Base-by-base conservation (phyloP, 2,113 vertebrate species). In the Nipponia nippon region DNA sequence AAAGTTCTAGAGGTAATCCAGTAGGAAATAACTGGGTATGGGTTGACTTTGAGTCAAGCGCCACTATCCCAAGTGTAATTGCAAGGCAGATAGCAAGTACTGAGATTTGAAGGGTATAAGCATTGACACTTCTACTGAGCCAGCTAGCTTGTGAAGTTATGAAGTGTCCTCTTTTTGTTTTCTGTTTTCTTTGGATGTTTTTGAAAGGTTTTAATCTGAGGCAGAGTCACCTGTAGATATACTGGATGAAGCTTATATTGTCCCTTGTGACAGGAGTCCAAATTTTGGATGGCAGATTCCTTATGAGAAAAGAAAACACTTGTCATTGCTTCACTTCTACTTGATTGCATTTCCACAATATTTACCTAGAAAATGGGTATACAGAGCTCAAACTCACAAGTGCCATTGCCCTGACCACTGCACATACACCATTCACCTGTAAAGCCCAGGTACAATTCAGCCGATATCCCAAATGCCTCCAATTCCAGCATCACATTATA, bases 381-480 rank as follows among this genome's bases (percentile, higher is more conserved):
- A 59, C 16, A 65, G 27, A 83, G 38, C 61, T 94, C 52, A 63
- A 23, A 63, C 16, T 67, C 13, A 40, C 16, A 42, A 61, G 7
- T 30, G 7, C 9, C 6, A 1, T 58, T 87, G 18, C 19, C 26
- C 46, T 40, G 34, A 30, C 17, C 46, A 21, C 47, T 80, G 22
- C 4, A 5, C 4, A 1, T 16, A 47, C 9, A n/a, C 3, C 6
- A 44, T 14, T 55, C 27, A 53, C 13, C 19, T 56, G 5, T 32
- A 61, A 88, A 82, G 13, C 30, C 44, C 34, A 46, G 21, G 16
- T 44, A 8, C 20, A 67, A 38, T 40, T 83, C 70, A 65, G 29
- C 18, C 3, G 1, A 65, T 27, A 76, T 6, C 3, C 44, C 26
- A 9, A 46, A 0, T n/a, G 17, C 7, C 32, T 80, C 26, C 53